Percentiles rank a stretch among this genome's conserved stretches.
phyloP scores from a whole-genome alignment of 2,113 vertebrate species.

The Sinocyclocheilus maitianheensis region DNA sequence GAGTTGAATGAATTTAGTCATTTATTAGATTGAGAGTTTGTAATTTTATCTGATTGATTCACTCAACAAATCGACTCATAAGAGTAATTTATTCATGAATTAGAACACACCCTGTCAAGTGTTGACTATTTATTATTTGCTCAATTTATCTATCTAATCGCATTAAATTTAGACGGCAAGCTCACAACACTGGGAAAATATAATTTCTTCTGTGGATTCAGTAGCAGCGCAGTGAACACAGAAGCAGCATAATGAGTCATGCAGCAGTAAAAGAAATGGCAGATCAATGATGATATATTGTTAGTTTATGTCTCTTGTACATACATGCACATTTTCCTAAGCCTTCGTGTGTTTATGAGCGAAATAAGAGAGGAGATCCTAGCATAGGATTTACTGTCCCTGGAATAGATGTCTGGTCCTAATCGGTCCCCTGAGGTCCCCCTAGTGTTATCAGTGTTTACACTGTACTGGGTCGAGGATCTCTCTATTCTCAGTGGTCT shows the following conservation, averaged over 20 bases:
- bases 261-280: background rate
- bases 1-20: too few species aligned
- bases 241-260: background rate
- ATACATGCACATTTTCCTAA: background rate
- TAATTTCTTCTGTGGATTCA: background rate
- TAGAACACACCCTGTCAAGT: background rate
- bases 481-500: conserved; percentile 28
- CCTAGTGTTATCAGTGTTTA: conserved; percentile 29
- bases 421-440: background rate
- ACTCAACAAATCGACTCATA: too few species aligned
- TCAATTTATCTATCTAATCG: background rate
- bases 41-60: background rate
- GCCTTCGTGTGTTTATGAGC: background rate
- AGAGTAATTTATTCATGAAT: too few species aligned
- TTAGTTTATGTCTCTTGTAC: background rate
- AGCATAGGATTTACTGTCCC: background rate
- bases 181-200: background rate
- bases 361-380: background rate
- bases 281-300: background rate
- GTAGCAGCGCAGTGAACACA: background rate
- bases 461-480: background rate
- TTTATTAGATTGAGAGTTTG: too few species aligned
- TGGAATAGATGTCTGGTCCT: conserved; percentile 1
- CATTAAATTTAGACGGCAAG: too few species aligned
- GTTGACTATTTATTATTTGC: background rate